Evolutionary conservation across 2,113 vertebrate species (phyloP), one percentile per base, ranked within the genome.

Genomic region (Coptodon bakossiorum): DNA sequence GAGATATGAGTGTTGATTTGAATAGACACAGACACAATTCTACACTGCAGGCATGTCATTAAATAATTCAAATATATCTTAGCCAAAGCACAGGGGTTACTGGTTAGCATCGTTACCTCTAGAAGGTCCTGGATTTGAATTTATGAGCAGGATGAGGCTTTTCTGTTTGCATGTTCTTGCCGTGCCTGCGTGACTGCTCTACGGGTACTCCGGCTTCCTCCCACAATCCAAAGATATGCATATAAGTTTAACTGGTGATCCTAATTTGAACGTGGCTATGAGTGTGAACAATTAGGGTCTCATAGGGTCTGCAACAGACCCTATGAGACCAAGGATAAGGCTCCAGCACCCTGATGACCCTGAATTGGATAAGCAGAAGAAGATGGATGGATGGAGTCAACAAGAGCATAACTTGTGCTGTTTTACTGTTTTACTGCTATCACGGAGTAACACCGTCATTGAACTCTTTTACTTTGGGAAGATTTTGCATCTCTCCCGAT

Each of bases 401-500:
- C 61, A 38, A 38, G 61, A 43, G 7, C n/a, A 13, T 22, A 50
- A 10, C 16, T 40, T 73, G 48, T 36, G 12, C 34, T 45, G 63
- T 16, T 56, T 78, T 9, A 5, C 12, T 14, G 54, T 43, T 79
- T 9, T 3, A 29, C 27, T 76, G 24, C 24, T 83, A 83, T 86
- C n/a, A 82, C 1, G 9, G 38, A 83, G 50, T 71, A 48, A 78
- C 14, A 13, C 5, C 19, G 6, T 80, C 52, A 52, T 12, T 76
- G 78, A 63, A 79, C 79, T 81, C 27, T 16, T 3, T 52, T 45
- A 17, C 24, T 63, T 71, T 5, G 66, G 43, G 27, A 71, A 81
- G 38, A 59, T 66, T 71, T 84, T 61, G 7, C 36, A 57, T 85
- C 34, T 86, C 45, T 81, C 53, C 80, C 19, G 34, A 40, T 82